Evolutionary conservation across 2,797 vertebrate genomes (phyloP).

Genomic region (Trachops cirrhosus): DNA sequence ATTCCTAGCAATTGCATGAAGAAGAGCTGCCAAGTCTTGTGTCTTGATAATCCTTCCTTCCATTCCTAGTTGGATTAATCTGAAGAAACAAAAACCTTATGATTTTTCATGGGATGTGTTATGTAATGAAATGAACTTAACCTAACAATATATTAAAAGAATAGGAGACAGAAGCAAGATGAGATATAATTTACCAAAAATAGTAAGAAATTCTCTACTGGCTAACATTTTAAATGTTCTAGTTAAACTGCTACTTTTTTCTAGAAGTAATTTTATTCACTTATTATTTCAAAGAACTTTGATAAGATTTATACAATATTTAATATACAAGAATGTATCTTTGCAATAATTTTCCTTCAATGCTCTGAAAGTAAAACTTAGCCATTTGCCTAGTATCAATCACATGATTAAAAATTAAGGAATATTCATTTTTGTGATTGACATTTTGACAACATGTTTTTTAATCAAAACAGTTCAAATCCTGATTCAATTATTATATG

Average conservation of each 20-base stretch:
- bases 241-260: not conserved
- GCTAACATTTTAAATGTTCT: not conserved
- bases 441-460: slow-evolving; percentile 12
- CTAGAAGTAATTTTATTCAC: slow-evolving; percentile 2
- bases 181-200: not conserved
- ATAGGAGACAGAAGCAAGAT: not conserved
- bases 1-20: slow-evolving; percentile 83
- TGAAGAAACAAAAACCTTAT: slow-evolving; percentile 57
- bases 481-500: not conserved
- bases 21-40: slow-evolving; percentile 82
- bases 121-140: not conserved
- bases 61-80: slow-evolving; percentile 84
- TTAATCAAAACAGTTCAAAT: not conserved
- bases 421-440: slow-evolving; percentile 16
- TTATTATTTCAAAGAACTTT: slow-evolving; percentile 41
- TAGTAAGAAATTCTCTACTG: not conserved
- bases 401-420: not conserved
- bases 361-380: not conserved
- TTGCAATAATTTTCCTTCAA: not conserved
- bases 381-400: not conserved
- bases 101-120: not conserved
- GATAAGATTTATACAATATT: not conserved
- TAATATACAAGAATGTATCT: not conserved
- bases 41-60: slow-evolving; percentile 85
- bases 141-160: not conserved